Base-by-base conservation (phyloP, 2,888 invertebrate genomes). In the Drosophila peninsularis region DNA sequence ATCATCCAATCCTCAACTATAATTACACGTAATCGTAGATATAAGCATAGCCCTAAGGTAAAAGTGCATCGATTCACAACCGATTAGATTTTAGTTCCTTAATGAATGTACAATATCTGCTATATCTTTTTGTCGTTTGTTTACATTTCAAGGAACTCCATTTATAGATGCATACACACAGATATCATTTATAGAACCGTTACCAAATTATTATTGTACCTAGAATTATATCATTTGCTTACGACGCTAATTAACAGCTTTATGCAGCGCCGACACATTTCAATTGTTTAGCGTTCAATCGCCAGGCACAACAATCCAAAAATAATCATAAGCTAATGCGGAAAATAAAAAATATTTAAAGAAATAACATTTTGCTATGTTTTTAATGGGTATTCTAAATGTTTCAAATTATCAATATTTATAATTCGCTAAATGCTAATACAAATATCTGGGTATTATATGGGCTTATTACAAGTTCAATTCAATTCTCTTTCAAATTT, bases 21-120 rank as follows among this genome's bases (percentile, higher is more conserved):
- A 75, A 63, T 65, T 87, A 84, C 52, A 77, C 41, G 61, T 83
- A 82, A 88, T 82, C 74, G 55, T 83, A 83, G 80, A 55, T 56
- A 44, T 83, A 83, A 83, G 88, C 72, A 66, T 83, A 83, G 88
- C n/a, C 54, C 42, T 87, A 80, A 88, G 72, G 27, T 71, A 65
- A 71, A 63, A 34, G 64, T 68, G 69, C 62, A 60, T 55, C 67
- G 47, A 67, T 65, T 58, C 71, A 69, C 55, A 63, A 76, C 54
- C 58, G 39, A 74, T 73, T 71, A 64, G 58, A 53, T 42, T 56
- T 65, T 74, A 62, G 74, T 76, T 78, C 62, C 60, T 76, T 19
- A n/a, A 52, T 56, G 21, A 45, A 62, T 52, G 74, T 78, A 75
- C 73, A 75, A 74, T 62, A 62, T 64, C 41, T 49, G 39, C 42